Evolutionary conservation across 1,140 invertebrate genomes (phyloP), one percentile per base, ranked within the genome.

Genomic region (Capitella teleta): DNA sequence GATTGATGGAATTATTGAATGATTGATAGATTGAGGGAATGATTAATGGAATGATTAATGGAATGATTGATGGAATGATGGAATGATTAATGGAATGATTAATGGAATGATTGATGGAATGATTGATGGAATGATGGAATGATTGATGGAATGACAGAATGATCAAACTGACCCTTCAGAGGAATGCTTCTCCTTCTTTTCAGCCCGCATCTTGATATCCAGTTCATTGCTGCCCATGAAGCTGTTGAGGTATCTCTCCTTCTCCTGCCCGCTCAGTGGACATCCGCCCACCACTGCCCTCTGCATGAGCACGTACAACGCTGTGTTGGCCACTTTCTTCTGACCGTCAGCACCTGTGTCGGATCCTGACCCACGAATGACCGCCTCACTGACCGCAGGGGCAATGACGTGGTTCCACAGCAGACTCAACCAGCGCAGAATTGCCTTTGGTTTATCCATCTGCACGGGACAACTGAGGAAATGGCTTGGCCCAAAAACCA

Each of bases 291-390:
- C 61, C 3, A 68, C 57, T 18, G 65, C 62, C 25, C 61, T 58
- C 52, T 70, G 68, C 59, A 68, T 60, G 18, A 70, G 55, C 10
- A 70, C 65, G 57, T 68, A 70, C 10, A 70, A 58, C 4, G 65
- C 65, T 19, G 65, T 68, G 52, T 60, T 67, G 47, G 64, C 62
- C 32, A 70, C 66, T 47, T 68, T 68, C 52, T 67, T 58, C 48
- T 68, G 65, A 18, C 62, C 61, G 28, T 62, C 58, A 12, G 51
- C 37, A 14, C 57, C 52, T 0, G 55, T 54, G 18, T 55, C 58
- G 4, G 60, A 58, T 19, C 58, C 57, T 18, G 52, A 54, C n/a
- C 63, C 59, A 23, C 52, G 57, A 16, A 61, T 50, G 23, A 70
- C 61, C 16, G 65, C 59, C n/a, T 59, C 60, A 6, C 49, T 51